These are phyloP conservation scores for Xiphophorus couchianus DNA, from an alignment of 2,113 vertebrate genomes.

Conservation along the genomic window DNA sequence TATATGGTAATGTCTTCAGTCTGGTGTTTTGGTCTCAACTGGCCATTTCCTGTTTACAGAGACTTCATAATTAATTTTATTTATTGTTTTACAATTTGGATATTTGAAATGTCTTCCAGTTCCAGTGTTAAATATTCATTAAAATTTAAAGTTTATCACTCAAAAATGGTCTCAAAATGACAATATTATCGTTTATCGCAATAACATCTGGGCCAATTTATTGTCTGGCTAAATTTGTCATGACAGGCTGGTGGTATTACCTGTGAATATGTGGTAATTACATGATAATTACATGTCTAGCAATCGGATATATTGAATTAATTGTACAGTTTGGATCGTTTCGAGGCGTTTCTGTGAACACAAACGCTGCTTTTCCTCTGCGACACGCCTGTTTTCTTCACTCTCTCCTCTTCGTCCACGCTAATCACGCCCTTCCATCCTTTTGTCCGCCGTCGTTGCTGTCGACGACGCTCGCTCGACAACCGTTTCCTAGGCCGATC, in stretches of 20 bases:
- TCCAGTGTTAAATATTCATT: too few species aligned
- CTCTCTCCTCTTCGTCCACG: slow-evolving; percentile 53
- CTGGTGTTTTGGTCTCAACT: too few species aligned
- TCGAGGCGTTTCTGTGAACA: neutral
- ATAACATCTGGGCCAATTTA: too few species aligned
- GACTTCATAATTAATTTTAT: too few species aligned
- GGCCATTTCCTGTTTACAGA: too few species aligned
- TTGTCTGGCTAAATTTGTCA: too few species aligned
- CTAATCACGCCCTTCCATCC: slow-evolving; percentile 55
- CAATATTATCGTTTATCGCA: too few species aligned
- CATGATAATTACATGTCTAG: neutral
- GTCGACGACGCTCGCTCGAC: slow-evolving; percentile 55
- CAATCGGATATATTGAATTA: neutral
- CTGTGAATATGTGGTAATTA: neutral
- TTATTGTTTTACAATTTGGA: too few species aligned
- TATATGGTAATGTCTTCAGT: neutral
- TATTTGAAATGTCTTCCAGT: too few species aligned
- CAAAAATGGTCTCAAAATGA: too few species aligned
- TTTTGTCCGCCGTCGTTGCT: slow-evolving; percentile 45
- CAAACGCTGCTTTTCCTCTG: slow-evolving; percentile 6
- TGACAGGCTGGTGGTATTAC: neutral
- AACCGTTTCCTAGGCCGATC: slow-evolving; percentile 57
- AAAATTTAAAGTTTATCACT: too few species aligned
- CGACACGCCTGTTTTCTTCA: slow-evolving; percentile 39
- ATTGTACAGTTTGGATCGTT: neutral